Evolutionary conservation across 2,113 vertebrate species (phyloP), one percentile per base, ranked within the genome.

Genomic region (Pterocles orientalis): DNA sequence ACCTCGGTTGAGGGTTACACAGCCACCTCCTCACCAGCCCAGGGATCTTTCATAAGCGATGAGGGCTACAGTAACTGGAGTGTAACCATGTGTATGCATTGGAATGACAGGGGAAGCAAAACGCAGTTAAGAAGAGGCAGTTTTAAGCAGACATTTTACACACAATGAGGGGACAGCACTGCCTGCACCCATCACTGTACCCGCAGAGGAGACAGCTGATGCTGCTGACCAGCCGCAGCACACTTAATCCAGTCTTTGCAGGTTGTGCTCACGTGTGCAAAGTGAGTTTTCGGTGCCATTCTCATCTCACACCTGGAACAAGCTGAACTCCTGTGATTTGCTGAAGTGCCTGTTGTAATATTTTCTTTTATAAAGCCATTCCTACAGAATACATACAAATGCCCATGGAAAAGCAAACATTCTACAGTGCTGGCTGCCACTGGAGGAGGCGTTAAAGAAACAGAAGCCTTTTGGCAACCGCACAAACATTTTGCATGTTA

Each of bases 1-100:
- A 3, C 43, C 85, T 24, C 6, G 3, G 31, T 1, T 56, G 41
- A 29, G 33, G 0, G 4, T 47, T 15, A 28, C 48, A 9, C 47
- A 50, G 65, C 53, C 47, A 31, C 34, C 41, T 45, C 5, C 60
- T 45, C 56, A 28, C 31, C 47, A 56, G 51, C 51, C 31, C 51
- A 1, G 43, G 36, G 18, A 19, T 20, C 9, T 14, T 56, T 26
- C 36, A 3, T 7, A 23, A 45, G 51, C 1, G 2, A 24, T 39
- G 17, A 48, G 36, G 48, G 18, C 34, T 28, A 3, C 2, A 29
- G n/a, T 29, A 58, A 57, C 21, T 7, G 12, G 25, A 21, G 51
- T 9, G 58, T 7, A 36, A 53, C 11, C 21, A 3, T 2, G 7
- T 13, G 36, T 20, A 11, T 1, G 2, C 19, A 29, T 3, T 8